Evolutionary conservation across 2,797 vertebrate genomes (phyloP), one percentile per base, ranked within the genome.

Genomic region (Phoxinus dragarum): DNA sequence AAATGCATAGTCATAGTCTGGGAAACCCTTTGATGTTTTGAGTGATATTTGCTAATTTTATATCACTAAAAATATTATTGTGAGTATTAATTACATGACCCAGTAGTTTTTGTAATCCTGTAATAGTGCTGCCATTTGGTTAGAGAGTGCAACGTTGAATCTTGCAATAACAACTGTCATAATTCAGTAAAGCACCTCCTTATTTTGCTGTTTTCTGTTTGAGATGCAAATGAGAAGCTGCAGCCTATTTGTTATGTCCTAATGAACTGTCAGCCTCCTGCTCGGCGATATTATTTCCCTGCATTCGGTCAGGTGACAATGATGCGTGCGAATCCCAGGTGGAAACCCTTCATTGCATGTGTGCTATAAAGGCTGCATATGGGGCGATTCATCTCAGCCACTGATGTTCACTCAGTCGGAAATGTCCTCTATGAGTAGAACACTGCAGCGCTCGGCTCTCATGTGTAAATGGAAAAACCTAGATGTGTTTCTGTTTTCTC

Each of bases 221-320:
- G 76, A 80, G 67, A 88, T 87, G 85, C 78, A 61, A 87, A 84
- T 86, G 87, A 73, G 52, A 87, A 85, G 85, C 66, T 81, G 71
- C 80, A 79, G 89, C n/a, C 82, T 88, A 80, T 89, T 88, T 81
- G 81, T 89, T 81, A 52, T 47, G 54, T 69, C 67, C 76, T 88
- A 88, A 88, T 81, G 84, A 82, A 80, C 89, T 75, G 80, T 82
- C 84, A 81, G 78, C 86, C 79, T 75, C 44, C 73, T 54, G 77
- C 66, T 73, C 1, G 10, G 80, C 36, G 34, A 27, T 88, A 73
- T 83, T 69, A 77, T 81, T 77, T 61, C 72, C 72, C 54, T 68
- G 79, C 7, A 7, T 81, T 76, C 10, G 17, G 66, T 72, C 68
- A 67, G 77, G 64, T 80, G 84, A 80, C 81, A 44, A 77, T 84